phyloP scores from a whole-genome alignment of 2,888 invertebrate genomes.

The Ferrisia virgata region DNA sequence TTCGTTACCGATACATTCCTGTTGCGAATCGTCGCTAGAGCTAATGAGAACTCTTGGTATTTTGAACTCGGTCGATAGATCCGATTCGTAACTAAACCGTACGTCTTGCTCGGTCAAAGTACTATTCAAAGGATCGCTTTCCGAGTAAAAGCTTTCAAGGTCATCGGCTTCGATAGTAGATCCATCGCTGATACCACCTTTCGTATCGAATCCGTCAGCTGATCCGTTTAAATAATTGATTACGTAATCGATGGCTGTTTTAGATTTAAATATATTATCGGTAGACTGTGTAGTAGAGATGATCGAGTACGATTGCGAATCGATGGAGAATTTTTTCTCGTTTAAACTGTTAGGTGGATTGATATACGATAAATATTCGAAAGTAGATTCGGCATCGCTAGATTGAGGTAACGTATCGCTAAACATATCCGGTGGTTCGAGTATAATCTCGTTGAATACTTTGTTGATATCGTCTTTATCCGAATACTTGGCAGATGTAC shows the following conservation, averaged over 20 bases:
- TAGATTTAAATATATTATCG: slow-evolving; percentile 2
- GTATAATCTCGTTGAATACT: slow-evolving; percentile 3
- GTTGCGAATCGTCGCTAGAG: not conserved
- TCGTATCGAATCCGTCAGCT: not conserved
- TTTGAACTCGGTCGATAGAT: not conserved
- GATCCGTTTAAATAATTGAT: not conserved
- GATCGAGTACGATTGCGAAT: not conserved
- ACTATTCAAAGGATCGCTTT: slow-evolving; percentile 9
- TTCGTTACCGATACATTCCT: not conserved
- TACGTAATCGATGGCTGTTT: not conserved
- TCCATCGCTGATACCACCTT: not conserved
- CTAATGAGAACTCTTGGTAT: not conserved
- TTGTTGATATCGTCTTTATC: not conserved
- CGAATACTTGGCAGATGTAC: not conserved
- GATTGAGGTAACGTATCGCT: not conserved
- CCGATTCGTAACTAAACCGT: not conserved
- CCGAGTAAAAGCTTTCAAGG: slow-evolving; percentile 15
- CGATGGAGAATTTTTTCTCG: not conserved
- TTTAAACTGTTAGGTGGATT: not conserved
- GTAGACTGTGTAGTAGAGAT: not conserved
- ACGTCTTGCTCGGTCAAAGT: not conserved
- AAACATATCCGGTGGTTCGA: slow-evolving; percentile 40
- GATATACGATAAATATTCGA: not conserved
- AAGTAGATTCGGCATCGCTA: not conserved
- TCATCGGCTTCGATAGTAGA: slow-evolving; percentile 7